Base-by-base conservation (phyloP, 2,113 vertebrate genomes). In the Vimba vimba region DNA sequence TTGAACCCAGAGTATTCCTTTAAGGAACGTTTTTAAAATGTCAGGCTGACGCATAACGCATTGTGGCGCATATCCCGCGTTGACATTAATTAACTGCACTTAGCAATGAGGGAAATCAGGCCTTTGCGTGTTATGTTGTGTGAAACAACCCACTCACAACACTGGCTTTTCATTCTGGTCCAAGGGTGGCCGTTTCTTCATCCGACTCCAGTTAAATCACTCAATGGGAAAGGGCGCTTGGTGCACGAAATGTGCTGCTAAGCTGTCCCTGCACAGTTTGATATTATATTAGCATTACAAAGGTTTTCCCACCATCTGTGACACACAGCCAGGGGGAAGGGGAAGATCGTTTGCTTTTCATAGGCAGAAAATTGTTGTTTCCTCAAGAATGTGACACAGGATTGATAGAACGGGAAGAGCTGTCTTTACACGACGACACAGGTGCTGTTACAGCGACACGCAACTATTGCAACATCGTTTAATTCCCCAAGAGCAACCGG, bases 221-320 rank as follows among this genome's bases (percentile, higher is more conserved):
- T 92, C 91, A 90, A 91, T 92, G 90, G 91, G 92, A 92, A 89
- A 78, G 91, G 89, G 91, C 91, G 92, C 91, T 91, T 79, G 89
- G 91, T 93, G 91, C 90, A 90, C 90, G 87, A 91, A 90, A 71
- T 84, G 76, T 88, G 90, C 89, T 90, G 89, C 92, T 89, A 91
- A 91, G 93, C 92, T 91, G 82, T 91, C 87, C 91, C 90, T 66
- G 93, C 94, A 93, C 93, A 92, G 93, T 94, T 93, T 95, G 94
- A 95, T 95, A 94, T 95, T 92, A 93, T 92, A 95, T 95, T 95
- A 94, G 93, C 94, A 94, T 95, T 93, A 95, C 93, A 94, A 95
- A 94, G 93, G 93, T 91, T 93, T 94, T 94, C 93, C 92, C 92
- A 92, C 94, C 93, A 93, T 94, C 94, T 93, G 93, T 93, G 93